Percentiles rank a stretch among this genome's conserved stretches.
Evolutionary conservation across 1,140 invertebrate genomes (phyloP).

Genomic region (Drosophila athabasca): DNA sequence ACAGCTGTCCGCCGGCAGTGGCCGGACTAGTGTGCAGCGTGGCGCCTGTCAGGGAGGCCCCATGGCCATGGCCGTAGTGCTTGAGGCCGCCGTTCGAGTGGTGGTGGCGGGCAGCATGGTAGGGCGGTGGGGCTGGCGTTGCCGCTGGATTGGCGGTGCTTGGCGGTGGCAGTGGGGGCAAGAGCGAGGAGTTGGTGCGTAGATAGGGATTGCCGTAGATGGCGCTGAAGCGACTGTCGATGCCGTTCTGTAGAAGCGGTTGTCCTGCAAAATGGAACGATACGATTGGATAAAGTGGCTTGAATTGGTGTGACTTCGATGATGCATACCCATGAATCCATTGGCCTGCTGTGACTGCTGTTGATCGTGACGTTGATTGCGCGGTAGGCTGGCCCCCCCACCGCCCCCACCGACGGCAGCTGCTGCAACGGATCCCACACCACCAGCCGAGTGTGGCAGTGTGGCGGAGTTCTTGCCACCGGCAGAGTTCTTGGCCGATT

Average conservation of each 20-base stretch:
- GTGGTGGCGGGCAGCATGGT: slow-evolving; percentile 84
- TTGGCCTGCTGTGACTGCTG: slow-evolving; percentile 64
- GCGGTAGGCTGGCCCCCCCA: slow-evolving; percentile 66
- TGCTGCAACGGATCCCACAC: too few species aligned
- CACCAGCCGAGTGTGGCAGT: slow-evolving; percentile 65
- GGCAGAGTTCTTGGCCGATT: slow-evolving; percentile 35
- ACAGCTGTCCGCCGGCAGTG: not conserved
- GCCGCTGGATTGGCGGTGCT: slow-evolving; percentile 89
- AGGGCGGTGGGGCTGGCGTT: slow-evolving; percentile 91
- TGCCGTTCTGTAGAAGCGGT: slow-evolving; percentile 85
- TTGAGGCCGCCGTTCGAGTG: slow-evolving; percentile 67
- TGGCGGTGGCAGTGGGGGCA: slow-evolving; percentile 84
- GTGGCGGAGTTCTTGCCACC: slow-evolving; percentile 75
- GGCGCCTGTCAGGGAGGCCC: too few species aligned
- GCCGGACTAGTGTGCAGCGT: slow-evolving; percentile 17
- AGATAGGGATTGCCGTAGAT: slow-evolving; percentile 95
- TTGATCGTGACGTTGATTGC: slow-evolving; percentile 74
- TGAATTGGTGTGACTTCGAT: too few species aligned
- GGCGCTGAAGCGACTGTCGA: slow-evolving; percentile 93
- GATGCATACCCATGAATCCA: slow-evolving; percentile 75
- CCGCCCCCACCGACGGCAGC: not conserved
- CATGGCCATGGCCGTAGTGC: slow-evolving; percentile 41
- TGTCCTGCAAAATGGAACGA: slow-evolving; percentile 75
- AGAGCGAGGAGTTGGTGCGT: slow-evolving; percentile 85
- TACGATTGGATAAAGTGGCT: too few species aligned